phyloP scores from a whole-genome alignment of 2,113 vertebrate genomes.

The Mionectes macconnelli region DNA sequence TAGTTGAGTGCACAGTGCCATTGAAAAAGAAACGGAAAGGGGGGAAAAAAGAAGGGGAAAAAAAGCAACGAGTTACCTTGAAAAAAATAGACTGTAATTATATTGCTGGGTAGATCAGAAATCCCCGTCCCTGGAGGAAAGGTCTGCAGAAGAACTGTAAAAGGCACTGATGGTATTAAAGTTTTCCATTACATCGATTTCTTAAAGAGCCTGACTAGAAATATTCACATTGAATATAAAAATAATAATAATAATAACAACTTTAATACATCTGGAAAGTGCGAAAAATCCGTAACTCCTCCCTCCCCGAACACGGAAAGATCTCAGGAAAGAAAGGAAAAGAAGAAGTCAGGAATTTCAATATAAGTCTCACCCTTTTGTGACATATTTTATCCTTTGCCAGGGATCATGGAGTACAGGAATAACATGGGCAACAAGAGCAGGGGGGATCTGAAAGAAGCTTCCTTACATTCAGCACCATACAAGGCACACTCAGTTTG shows the following conservation, averaged over 20 bases:
- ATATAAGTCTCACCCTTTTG: constrained; percentile 32
- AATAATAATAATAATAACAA: constrained; percentile 65
- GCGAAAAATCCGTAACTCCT: constrained; percentile 69
- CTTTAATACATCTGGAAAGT: constrained; percentile 81
- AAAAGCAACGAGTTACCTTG: not conserved
- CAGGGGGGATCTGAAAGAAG: constrained; percentile 2
- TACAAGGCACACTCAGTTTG: not conserved
- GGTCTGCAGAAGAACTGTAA: constrained; percentile 12
- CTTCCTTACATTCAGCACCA: constrained; percentile 69
- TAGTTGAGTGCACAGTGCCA: constrained; percentile 77
- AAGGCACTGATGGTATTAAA: constrained; percentile 29
- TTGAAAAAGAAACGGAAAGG: constrained; percentile 19
- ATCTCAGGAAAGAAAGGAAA: constrained; percentile 39
- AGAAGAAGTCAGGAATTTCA: not conserved
- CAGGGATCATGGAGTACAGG: constrained; percentile 17
- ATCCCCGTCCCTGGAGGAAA: not conserved
- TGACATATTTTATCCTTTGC: constrained; percentile 53
- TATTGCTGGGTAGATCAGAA: constrained; percentile 10
- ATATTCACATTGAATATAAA: constrained; percentile 82
- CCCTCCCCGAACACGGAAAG: constrained; percentile 50
- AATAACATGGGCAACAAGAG: not conserved
- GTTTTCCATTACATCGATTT: constrained; percentile 8
- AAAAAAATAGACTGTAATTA: constrained; percentile 35
- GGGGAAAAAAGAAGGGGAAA: not conserved
- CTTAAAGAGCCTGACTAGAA: constrained; percentile 44